Evolutionary conservation across 1,140 invertebrate genomes (phyloP).

Genomic region (Zeugodacus cucurbitae): DNA sequence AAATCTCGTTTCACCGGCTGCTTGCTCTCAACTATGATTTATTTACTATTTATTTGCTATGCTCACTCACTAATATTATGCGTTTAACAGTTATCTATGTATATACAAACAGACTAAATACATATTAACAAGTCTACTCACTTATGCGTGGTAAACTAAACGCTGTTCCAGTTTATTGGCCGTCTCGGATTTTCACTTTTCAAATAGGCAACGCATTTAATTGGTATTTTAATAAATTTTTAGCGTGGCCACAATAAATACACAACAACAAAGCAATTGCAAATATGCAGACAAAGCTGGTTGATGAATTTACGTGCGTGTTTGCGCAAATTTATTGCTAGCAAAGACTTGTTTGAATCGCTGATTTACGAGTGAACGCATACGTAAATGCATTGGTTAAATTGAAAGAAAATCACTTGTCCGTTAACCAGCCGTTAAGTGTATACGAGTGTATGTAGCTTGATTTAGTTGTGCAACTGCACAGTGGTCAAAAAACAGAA

Average conservation of each 20-base stretch:
- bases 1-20: neutral
- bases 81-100: neutral
- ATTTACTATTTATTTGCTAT: too few relatives aligned
- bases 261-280: neutral
- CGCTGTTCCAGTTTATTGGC: neutral
- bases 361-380: neutral
- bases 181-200: conserved; percentile 32
- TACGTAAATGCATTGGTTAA: neutral
- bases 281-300: neutral
- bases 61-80: neutral
- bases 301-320: neutral
- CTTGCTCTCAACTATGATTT: neutral
- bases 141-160: neutral
- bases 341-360: neutral
- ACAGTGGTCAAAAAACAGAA: neutral
- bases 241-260: neutral
- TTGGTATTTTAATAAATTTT: conserved; percentile 1
- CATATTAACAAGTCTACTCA: neutral
- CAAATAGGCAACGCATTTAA: neutral
- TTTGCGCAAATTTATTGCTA: neutral
- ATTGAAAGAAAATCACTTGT: neutral
- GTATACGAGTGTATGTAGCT: neutral
- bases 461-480: neutral
- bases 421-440: neutral
- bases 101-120: neutral